Evolutionary conservation across 64 coral and sea anemone genomes (phyloP).

Genomic region (Porites australiensis): DNA sequence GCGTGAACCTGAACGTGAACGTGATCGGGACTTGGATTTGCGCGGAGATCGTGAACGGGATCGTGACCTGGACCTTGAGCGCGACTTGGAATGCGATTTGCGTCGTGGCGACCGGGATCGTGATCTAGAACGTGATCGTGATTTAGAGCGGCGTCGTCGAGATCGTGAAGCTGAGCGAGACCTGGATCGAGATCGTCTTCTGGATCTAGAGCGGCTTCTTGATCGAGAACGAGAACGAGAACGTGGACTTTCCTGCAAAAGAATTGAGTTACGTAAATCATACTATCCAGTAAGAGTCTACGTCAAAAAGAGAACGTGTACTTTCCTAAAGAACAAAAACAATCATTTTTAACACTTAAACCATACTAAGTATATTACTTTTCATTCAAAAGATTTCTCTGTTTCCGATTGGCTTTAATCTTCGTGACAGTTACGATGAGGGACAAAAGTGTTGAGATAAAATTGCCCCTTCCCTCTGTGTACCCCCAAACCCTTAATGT

Average conservation of each 20-base stretch:
- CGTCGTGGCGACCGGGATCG: conserved; percentile 50
- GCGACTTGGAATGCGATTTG: conserved; percentile 61
- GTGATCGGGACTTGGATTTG: conserved; percentile 72
- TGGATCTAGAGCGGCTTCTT: conserved; percentile 47
- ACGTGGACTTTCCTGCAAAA: conserved; percentile 79
- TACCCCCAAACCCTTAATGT: no score
- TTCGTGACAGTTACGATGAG: no score
- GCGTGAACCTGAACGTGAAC: conserved; percentile 49
- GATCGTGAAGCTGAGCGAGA: conserved; percentile 74
- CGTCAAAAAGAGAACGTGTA: no score
- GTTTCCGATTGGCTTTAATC: no score
- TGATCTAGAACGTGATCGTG: conserved; percentile 74
- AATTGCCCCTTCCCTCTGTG: no score
- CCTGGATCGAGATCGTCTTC: conserved; percentile 79
- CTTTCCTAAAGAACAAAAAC: no score
- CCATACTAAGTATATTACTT: no score
- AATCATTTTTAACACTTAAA: no score
- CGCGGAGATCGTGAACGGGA: conserved; percentile 79
- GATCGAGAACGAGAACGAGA: conserved; percentile 79
- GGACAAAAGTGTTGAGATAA: no score
- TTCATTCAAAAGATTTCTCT: no score
- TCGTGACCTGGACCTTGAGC: conserved; percentile 27
- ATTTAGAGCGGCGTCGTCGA: conserved; percentile 58
- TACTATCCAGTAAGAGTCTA: background rate
- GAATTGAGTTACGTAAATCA: background rate